phyloP scores from a whole-genome alignment of 2,113 vertebrate species.

The Penelope pileata region DNA sequence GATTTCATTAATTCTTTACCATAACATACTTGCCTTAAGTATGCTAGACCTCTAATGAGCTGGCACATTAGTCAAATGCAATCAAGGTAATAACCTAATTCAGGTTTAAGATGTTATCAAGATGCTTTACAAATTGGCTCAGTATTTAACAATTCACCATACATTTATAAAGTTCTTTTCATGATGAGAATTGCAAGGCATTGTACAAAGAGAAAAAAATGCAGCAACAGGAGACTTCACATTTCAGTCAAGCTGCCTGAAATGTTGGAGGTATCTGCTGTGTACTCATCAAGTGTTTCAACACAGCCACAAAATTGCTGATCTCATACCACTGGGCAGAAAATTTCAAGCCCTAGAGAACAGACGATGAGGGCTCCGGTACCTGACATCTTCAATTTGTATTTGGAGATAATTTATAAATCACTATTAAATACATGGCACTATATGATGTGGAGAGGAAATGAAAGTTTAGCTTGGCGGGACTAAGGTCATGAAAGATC shows the following conservation, averaged over 20 bases:
- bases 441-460: neutral
- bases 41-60: conserved; percentile 33
- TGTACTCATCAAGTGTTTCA: neutral
- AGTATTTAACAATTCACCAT: conserved; percentile 13
- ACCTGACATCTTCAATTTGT: conserved; percentile 19
- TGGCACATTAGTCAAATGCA: conserved; percentile 56
- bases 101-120: conserved; percentile 35
- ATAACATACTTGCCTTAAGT: conserved; percentile 1
- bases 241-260: neutral
- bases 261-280: neutral
- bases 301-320: neutral
- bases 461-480: conserved; percentile 21
- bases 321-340: neutral
- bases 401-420: conserved; percentile 39
- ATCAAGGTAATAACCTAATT: conserved; percentile 65
- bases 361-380: neutral
- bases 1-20: neutral
- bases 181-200: neutral
- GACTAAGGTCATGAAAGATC: neutral
- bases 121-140: conserved; percentile 39
- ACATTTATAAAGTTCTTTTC: neutral
- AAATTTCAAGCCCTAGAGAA: neutral
- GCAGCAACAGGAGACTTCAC: neutral
- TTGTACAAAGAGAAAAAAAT: neutral
- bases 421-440: neutral